Evolutionary conservation across 2,888 invertebrate species (phyloP), one percentile per base, ranked within the genome.

Genomic region (Neria commutata): DNA sequence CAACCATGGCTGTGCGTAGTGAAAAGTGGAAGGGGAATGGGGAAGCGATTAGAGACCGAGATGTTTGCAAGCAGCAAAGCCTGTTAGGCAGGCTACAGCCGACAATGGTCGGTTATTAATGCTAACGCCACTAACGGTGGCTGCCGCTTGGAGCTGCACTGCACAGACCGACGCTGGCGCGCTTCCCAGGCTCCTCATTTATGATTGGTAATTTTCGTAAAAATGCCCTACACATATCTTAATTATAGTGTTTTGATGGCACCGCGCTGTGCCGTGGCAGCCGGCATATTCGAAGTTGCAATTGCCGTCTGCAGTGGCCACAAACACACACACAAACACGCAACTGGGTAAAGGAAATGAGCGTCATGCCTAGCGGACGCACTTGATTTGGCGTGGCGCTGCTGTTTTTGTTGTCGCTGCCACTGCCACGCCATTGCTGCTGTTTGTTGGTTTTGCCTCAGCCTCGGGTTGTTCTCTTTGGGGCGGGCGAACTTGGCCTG

Each of bases 231-330:
- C 69, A 79, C 71, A 72, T 69, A 71, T 72, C 78, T 79, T 79
- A 79, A 79, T 79, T 79, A 77, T 76, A 78, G 79, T 77, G 71
- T 73, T 78, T 74, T 71, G 67, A 70, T 64, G 62, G 33, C 48
- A 47, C 55, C 51, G 58, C 56, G n/a, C 48, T 3, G 8, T 14
- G 24, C n/a, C n/a, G n/a, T n/a, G n/a, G n/a, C 71, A 67, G 61
- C 48, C 66, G 69, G 61, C 68, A 37, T 51, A 49, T 37, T 54
- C 10, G 25, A 70, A 70, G 68, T 70, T 11, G 34, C 3, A n/a
- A 69, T 67, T 64, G 70, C 67, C 57, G 56, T 58, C 58, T 64
- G 57, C 68, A 61, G 24, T 61, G 54, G 57, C 63, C 61, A 61
- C 54, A 52, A 29, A 49, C 47, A 50, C 37, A 17, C 29, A 37